A percentile compares a stretch with the other conserved stretches of the same genome.
Evolutionary conservation across 1,140 invertebrate genomes (phyloP).

Genomic region (Leptinotarsa undecemlineata): DNA sequence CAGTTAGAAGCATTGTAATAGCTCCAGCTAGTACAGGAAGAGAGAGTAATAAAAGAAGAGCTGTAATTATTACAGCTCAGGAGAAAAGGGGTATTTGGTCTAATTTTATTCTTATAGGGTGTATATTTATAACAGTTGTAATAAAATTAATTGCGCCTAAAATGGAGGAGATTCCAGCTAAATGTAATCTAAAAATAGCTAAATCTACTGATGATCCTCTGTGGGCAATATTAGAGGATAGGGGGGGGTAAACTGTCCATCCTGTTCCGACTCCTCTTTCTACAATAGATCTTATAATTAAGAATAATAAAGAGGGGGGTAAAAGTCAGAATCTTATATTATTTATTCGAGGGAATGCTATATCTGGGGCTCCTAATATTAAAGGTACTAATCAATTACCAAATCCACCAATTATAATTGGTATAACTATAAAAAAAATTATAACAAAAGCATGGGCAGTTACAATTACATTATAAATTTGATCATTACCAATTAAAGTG

Average conservation of each 20-base stretch:
- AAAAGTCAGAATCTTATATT: constrained; percentile 79
- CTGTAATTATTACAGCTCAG: constrained; percentile 71
- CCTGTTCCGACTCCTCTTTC: constrained; percentile 67
- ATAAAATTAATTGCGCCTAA: constrained; percentile 70
- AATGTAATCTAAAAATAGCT: constrained; percentile 69
- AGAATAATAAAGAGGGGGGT: constrained; percentile 63
- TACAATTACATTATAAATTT: constrained; percentile 74
- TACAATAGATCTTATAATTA: constrained; percentile 62
- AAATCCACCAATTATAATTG: constrained; percentile 77
- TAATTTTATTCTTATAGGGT: constrained; percentile 55
- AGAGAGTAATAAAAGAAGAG: constrained; percentile 68
- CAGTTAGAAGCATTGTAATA: constrained; percentile 72
- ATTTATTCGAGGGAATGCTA: constrained; percentile 77
- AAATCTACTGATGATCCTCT: constrained; percentile 66
- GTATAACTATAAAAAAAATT: constrained; percentile 82
- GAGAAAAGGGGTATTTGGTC: constrained; percentile 64
- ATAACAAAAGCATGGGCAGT: constrained; percentile 76
- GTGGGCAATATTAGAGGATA: constrained; percentile 63
- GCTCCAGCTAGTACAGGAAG: constrained; percentile 73
- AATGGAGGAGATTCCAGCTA: constrained; percentile 70
- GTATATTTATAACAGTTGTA: constrained; percentile 65
- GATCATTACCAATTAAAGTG: constrained; percentile 65
- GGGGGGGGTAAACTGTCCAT: constrained; percentile 72
- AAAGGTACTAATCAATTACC: constrained; percentile 77
- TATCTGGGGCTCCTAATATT: constrained; percentile 73